A percentile compares a stretch with the other conserved stretches of the same genome.
phyloP scores from a whole-genome alignment of 2,113 vertebrate species.

The Myiozetetes cayanensis region DNA sequence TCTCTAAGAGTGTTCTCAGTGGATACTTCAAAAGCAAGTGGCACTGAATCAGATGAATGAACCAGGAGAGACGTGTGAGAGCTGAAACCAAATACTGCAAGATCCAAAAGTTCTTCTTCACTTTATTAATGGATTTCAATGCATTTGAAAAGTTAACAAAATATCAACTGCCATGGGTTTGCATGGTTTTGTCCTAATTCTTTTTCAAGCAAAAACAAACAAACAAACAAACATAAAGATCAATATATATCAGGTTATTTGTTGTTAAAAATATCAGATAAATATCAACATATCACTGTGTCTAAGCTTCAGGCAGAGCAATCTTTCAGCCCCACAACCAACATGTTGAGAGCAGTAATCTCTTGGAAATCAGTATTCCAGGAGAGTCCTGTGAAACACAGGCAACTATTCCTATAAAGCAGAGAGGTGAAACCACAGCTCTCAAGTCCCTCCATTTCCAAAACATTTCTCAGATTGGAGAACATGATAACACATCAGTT shows the following conservation, averaged over 20 bases:
- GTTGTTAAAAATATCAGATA: neutral
- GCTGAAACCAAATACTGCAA: neutral
- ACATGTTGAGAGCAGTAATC: neutral
- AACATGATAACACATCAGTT: neutral
- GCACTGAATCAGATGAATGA: constrained; percentile 27
- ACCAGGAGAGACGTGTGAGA: neutral
- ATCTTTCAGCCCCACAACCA: neutral
- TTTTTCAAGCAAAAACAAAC: neutral
- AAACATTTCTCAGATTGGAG: neutral
- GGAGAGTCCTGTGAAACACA: neutral
- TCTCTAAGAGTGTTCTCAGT: constrained; percentile 31
- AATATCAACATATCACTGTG: neutral
- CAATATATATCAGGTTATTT: neutral
- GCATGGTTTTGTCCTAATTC: neutral
- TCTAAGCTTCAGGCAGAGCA: neutral
- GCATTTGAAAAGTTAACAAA: neutral
- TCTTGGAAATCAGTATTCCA: neutral
- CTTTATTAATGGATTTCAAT: neutral
- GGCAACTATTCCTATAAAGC: neutral
- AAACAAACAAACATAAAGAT: neutral
- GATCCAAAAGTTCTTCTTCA: neutral
- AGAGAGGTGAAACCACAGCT: neutral
- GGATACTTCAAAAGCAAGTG: constrained; percentile 59
- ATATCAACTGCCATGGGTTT: neutral
- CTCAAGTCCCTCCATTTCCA: neutral